phyloP scores from a whole-genome alignment of 2,888 invertebrate genomes.

The Drosophila colorata region DNA sequence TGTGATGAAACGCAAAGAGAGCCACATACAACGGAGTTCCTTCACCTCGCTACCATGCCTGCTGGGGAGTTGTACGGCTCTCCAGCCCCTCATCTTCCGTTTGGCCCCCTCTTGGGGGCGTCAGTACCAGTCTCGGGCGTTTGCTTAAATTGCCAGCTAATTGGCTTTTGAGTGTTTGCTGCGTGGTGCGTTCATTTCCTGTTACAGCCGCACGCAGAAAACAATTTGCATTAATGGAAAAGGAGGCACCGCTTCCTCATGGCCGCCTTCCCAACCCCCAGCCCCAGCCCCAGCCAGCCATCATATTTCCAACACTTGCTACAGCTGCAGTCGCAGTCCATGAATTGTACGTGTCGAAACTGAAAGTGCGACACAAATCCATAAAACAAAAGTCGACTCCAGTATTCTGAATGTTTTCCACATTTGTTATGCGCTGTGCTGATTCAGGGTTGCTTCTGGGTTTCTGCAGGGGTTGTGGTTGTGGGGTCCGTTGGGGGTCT shows the following conservation, averaged over 20 bases:
- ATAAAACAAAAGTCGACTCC: constrained; percentile 40
- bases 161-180: constrained; percentile 59
- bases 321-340: constrained; percentile 10
- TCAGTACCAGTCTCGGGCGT: constrained; percentile 20
- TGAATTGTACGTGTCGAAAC: constrained; percentile 47
- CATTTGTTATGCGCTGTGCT: constrained; percentile 18
- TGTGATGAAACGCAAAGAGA: constrained; percentile 33
- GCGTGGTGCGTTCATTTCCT: constrained; percentile 71
- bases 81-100: too few relatives aligned
- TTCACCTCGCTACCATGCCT: constrained; percentile 41
- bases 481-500: not conserved
- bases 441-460: not conserved
- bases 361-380: constrained; percentile 58
- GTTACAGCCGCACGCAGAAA: constrained; percentile 52
- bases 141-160: constrained; percentile 61
- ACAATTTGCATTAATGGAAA: constrained; percentile 69
- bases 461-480: not conserved
- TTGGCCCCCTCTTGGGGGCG: not conserved
- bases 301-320: constrained; percentile 30
- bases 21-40: constrained; percentile 45
- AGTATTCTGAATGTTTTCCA: constrained; percentile 26
- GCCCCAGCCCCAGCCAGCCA: not conserved
- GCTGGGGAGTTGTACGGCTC: constrained; percentile 4
- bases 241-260: constrained; percentile 12
- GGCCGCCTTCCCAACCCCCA: not conserved